Percentiles rank a stretch among this genome's conserved stretches.
Conservation (phyloP, 2,797 vertebrate species). For the Lithobates sylvaticus region DNA sequence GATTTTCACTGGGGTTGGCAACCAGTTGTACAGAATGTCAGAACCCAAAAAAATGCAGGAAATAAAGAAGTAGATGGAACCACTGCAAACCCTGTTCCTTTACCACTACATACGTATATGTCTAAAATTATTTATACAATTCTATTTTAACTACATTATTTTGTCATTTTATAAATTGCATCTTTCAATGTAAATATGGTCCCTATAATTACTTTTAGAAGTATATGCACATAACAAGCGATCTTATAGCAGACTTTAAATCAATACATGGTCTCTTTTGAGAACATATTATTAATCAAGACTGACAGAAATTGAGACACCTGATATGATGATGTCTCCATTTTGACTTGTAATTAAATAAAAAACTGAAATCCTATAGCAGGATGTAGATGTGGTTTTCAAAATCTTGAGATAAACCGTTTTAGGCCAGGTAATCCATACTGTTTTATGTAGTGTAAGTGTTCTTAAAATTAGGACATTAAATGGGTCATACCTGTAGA, state of each 20-base stretch:
- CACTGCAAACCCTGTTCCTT: neutral
- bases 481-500: conserved; percentile 26
- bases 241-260: conserved; percentile 50
- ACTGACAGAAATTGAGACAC: conserved; percentile 60
- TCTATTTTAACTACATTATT: neutral
- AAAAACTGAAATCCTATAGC: conserved; percentile 58
- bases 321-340: conserved; percentile 55
- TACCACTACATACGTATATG: neutral
- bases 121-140: neutral
- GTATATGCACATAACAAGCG: conserved; percentile 22
- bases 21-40: neutral
- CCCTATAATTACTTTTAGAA: neutral
- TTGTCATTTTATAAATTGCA: neutral
- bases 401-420: conserved; percentile 36
- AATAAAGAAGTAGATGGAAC: neutral
- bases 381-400: conserved; percentile 59
- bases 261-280: conserved; percentile 59
- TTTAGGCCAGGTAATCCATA: conserved; percentile 44
- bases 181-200: conserved; percentile 4
- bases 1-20: neutral
- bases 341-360: conserved; percentile 57
- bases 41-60: neutral
- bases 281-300: conserved; percentile 59
- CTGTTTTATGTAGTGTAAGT: conserved; percentile 54
- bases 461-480: conserved; percentile 38